A percentile compares a stretch with the other conserved stretches of the same genome.
phyloP scores from a whole-genome alignment of 2,797 vertebrate genomes.

The Simalia tracyae region DNA sequence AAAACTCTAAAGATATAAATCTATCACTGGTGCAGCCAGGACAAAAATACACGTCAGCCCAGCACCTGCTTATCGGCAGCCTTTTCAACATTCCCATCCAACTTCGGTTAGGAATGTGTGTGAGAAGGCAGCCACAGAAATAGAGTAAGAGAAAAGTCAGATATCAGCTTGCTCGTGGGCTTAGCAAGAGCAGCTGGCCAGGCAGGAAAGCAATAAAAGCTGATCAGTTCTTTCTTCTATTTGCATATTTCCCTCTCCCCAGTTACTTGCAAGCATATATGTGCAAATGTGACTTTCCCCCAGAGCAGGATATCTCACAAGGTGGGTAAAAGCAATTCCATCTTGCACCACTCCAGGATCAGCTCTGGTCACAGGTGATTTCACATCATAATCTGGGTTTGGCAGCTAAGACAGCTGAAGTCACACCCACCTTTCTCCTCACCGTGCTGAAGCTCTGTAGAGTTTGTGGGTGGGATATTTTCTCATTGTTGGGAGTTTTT shows the following conservation, averaged over 20 bases:
- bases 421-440: too few relatives aligned
- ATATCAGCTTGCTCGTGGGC: neutral
- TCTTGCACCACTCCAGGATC: neutral
- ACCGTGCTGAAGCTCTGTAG: too few relatives aligned
- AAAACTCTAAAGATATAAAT: neutral
- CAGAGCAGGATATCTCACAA: neutral
- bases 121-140: neutral
- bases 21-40: neutral
- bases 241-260: neutral
- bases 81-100: neutral
- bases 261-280: neutral
- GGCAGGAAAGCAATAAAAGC: neutral
- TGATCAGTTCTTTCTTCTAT: neutral
- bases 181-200: neutral
- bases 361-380: neutral
- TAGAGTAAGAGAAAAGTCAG: neutral
- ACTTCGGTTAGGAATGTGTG: neutral
- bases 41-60: neutral
- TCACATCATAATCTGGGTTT: neutral
- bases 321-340: neutral
- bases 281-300: neutral
- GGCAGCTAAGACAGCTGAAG: too few relatives aligned
- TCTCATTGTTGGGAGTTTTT: too few relatives aligned
- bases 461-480: too few relatives aligned
- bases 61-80: neutral